phyloP scores from a whole-genome alignment of 2,888 invertebrate species.

The Eilema depressum region DNA sequence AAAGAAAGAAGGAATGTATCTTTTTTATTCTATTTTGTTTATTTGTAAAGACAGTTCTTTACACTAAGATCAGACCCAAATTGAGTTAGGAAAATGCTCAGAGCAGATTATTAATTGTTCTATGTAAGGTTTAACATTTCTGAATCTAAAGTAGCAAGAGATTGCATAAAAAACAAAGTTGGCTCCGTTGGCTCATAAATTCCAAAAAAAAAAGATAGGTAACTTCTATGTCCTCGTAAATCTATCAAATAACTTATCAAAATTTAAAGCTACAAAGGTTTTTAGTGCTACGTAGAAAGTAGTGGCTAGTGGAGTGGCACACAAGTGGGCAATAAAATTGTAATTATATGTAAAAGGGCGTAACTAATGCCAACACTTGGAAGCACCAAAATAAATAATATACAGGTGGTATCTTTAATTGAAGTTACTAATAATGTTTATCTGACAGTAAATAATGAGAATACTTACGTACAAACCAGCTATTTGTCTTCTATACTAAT shows the following conservation, averaged over 20 bases:
- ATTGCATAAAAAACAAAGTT: neutral
- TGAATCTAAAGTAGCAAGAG: neutral
- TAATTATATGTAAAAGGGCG: constrained; percentile 16
- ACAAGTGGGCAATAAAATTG: constrained; percentile 18
- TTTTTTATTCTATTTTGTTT: too few relatives aligned
- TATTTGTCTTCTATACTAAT: neutral
- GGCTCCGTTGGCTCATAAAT: neutral
- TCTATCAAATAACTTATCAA: constrained; percentile 16
- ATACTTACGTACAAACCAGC: neutral
- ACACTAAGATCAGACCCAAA: too few relatives aligned
- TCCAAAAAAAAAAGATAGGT: neutral
- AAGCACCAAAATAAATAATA: constrained; percentile 15
- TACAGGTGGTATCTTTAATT: constrained; percentile 9
- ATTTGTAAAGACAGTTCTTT: too few relatives aligned
- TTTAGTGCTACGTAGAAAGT: constrained; percentile 14
- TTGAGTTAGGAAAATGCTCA: too few relatives aligned
- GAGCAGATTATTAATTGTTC: too few relatives aligned
- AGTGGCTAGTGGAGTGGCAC: constrained; percentile 1
- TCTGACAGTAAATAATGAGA: neutral
- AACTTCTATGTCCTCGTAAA: neutral
- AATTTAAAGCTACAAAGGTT: constrained; percentile 17
- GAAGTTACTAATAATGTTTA: neutral
- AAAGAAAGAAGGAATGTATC: too few relatives aligned
- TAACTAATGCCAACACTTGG: constrained; percentile 23
- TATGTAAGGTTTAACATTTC: too few relatives aligned